Evolutionary conservation across 2,888 invertebrate species (phyloP).

Genomic region (Drosophila peninsularis): DNA sequence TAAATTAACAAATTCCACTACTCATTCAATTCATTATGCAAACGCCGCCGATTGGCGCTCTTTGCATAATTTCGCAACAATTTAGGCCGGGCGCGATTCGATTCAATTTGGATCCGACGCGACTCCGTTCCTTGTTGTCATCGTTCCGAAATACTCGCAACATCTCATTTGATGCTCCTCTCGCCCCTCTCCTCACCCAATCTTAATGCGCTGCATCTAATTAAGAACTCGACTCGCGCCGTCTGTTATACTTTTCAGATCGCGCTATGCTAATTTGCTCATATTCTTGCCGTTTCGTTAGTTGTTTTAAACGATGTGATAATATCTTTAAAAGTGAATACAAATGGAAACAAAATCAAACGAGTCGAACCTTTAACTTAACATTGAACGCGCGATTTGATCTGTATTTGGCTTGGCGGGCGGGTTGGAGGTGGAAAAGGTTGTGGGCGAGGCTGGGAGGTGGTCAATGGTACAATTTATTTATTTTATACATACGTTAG

Average conservation of each 20-base stretch:
- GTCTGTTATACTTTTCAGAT: conserved; percentile 55
- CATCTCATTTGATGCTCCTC: conserved; percentile 25
- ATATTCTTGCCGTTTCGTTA: conserved; percentile 73
- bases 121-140: conserved; percentile 39
- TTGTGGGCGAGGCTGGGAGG: neutral
- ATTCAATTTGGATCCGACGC: conserved; percentile 9
- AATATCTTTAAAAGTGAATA: conserved; percentile 54
- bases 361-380: conserved; percentile 51
- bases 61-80: conserved; percentile 73
- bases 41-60: conserved; percentile 56
- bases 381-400: conserved; percentile 27
- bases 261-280: conserved; percentile 58
- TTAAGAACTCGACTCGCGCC: conserved; percentile 56
- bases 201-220: conserved; percentile 66
- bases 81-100: conserved; percentile 42
- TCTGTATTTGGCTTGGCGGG: conserved; percentile 51
- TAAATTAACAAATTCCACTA: conserved; percentile 72
- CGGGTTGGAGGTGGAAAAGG: conserved; percentile 15
- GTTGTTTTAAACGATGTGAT: conserved; percentile 80
- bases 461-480: conserved; percentile 17
- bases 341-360: conserved; percentile 29
- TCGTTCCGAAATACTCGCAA: conserved; percentile 51
- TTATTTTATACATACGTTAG: conserved; percentile 16
- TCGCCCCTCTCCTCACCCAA: conserved; percentile 27
- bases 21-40: conserved; percentile 70